Evolutionary conservation across 2,113 vertebrate genomes (phyloP).

Genomic region (Clarias magur): DNA sequence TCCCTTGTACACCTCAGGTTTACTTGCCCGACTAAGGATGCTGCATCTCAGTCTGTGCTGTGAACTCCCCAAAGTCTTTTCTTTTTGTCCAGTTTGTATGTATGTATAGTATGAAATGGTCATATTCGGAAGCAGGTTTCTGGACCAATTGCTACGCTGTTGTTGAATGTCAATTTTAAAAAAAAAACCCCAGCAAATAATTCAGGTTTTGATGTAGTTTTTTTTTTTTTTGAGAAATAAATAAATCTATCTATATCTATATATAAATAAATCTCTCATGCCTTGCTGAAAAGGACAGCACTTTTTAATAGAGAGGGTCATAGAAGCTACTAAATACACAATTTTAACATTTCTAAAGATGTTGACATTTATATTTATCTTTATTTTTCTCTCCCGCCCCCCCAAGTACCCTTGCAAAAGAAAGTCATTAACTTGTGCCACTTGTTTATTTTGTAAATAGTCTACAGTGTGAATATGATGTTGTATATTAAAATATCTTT

Average conservation of each 20-base stretch:
- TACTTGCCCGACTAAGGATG: background rate
- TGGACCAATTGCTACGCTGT: constrained; percentile 52
- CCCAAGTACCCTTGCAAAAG: constrained; percentile 59
- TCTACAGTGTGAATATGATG: constrained; percentile 78
- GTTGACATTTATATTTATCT: constrained; percentile 66
- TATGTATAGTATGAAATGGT: background rate
- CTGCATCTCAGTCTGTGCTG: background rate
- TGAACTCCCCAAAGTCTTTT: background rate
- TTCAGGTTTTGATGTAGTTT: constrained; percentile 27
- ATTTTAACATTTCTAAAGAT: constrained; percentile 56
- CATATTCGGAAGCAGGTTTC: constrained; percentile 27
- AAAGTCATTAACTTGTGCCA: constrained; percentile 69
- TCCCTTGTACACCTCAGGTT: background rate
- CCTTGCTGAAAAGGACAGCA: constrained; percentile 65
- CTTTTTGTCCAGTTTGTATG: background rate
- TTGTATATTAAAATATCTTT: constrained; percentile 81
- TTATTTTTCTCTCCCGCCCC: constrained; percentile 54
- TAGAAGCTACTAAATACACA: constrained; percentile 63
- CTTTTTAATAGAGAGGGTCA: constrained; percentile 68
- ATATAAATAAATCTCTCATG: constrained; percentile 58
- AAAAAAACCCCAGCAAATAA: constrained; percentile 16
- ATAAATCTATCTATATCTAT: background rate
- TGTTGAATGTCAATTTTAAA: constrained; percentile 14
- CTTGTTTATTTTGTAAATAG: constrained; percentile 81
- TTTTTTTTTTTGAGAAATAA: constrained; percentile 56